Evolutionary conservation across 2,113 vertebrate species (phyloP), one percentile per base, ranked within the genome.

Genomic region (Carettochelys insculpta): DNA sequence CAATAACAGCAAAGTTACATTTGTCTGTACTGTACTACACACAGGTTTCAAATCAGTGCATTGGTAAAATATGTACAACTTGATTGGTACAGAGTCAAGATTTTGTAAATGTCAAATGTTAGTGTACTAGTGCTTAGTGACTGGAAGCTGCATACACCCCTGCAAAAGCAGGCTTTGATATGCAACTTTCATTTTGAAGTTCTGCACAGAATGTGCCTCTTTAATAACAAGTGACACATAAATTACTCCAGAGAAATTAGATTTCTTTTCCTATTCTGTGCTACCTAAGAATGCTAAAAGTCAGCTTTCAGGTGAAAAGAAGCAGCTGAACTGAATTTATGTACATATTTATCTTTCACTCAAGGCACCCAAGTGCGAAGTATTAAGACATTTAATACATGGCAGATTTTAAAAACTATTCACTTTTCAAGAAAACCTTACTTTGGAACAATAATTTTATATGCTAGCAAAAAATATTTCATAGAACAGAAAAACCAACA

Each of bases 61-160:
- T 68, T 68, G 58, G 14, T 65, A 65, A 65, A 65, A 65, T 16
- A n/a, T 4, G 8, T 65, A 65, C n/a, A 17, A n/a, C 31, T n/a
- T 17, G 8, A n/a, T 8, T 65, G 20, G 41, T 5, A 89, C 68
- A 91, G 56, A 43, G 38, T 43, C 83, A 78, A 86, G 41, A 50
- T 58, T 85, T 38, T 85, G 9, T 92, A 91, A 87, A 80, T 27
- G 93, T 47, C 34, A 73, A 88, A 56, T 51, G 75, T 81, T 86
- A 96, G 91, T 43, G 52, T 29, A 91, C 83, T 68, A 90, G 38
- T 16, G 75, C 1, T 34, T 89, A 73, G 38, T 77, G 80, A 56
- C 27, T 41, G 25, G 78, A 79, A 12, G 24, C 38, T 68, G 68
- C 65, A 82, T 75, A 75, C 77, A 47, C 48, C 56, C 88, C 87